Base-by-base conservation (phyloP, 2,888 invertebrate genomes). In the Homarus gammarus region DNA sequence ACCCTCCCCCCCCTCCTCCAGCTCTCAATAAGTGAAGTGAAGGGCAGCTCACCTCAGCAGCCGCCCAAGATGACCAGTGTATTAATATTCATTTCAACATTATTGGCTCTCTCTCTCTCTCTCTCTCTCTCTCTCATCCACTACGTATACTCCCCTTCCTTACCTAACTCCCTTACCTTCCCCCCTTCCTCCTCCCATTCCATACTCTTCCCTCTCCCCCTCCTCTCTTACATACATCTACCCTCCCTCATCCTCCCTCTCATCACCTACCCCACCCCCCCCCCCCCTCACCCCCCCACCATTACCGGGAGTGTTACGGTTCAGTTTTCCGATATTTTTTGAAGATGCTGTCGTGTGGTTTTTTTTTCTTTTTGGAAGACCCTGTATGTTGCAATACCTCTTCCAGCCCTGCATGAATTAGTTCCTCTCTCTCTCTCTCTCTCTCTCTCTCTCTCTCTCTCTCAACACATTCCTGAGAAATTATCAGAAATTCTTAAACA, bases 151-250 rank as follows among this genome's bases (percentile, higher is more conserved):
- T 22, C 22, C 22, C 44, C 22, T 22, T 22, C 56, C 22, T 56
- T 22, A 10, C 12, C 56, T 56, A 56, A 18, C 22, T 18, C 5
- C 44, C 22, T 33, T 40, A 18, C 15, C 75, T 75, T 36, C 31
- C 33, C 36, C 73, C 31, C 73, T 73, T 31, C 31, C 64, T 3
- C 36, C n/a, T n/a, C n/a, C n/a, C n/a, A n/a, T n/a, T n/a, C n/a
- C n/a, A n/a, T n/a, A n/a, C 73, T 36, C 73, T 73, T 38, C 73
- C 40, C 36, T 38, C 73, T 73, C 31, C 73, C 36, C 73, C 73
- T 73, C 38, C 33, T 31, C 31, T n/a, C n/a, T 72, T 70, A 22
- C 31, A 72, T 12, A 31, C 31, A n/a, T 27, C 72, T 27, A 72
- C 10, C 5, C 27, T 31, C 72, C 6, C 72, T 70, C 72, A 31